Conservation (phyloP, 2,797 vertebrate genomes). For the Saguinus oedipus region DNA sequence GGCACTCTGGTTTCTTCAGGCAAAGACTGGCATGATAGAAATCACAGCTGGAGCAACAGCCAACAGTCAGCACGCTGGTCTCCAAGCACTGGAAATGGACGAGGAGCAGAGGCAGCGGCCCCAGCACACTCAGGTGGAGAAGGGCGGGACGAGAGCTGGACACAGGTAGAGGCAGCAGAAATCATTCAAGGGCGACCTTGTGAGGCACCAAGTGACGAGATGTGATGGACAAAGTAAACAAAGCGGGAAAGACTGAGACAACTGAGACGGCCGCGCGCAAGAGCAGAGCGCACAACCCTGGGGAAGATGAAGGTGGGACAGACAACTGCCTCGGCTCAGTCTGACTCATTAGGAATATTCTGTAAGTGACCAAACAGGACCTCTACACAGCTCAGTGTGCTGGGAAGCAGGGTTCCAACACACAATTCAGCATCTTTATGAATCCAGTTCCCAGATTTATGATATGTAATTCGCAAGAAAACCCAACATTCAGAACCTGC, state of each 20-base stretch:
- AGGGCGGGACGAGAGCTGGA: fast-evolving
- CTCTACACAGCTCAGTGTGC: neutral
- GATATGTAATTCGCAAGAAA: neutral
- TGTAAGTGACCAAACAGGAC: neutral
- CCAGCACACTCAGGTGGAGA: no score
- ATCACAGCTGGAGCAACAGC: neutral
- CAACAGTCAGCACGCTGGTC: no score
- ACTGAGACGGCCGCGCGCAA: fast-evolving
- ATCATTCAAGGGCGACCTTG: neutral
- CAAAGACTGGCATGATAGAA: neutral
- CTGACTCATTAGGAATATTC: fast-evolving
- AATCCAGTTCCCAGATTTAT: neutral
- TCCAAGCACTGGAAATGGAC: neutral
- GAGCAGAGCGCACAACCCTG: neutral
- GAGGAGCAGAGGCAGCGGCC: no score
- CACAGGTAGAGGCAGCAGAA: fast-evolving
- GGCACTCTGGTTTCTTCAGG: neutral
- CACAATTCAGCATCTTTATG: neutral
- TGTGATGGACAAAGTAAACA: fast-evolving
- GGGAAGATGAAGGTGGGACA: neutral
- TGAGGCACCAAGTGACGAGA: fast-evolving
- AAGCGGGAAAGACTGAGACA: neutral
- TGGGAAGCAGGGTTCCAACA: no score
- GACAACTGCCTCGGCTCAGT: no score
- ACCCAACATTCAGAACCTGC: neutral